Conservation (phyloP, 2,888 invertebrate species). For the Microctonus brassicae region DNA sequence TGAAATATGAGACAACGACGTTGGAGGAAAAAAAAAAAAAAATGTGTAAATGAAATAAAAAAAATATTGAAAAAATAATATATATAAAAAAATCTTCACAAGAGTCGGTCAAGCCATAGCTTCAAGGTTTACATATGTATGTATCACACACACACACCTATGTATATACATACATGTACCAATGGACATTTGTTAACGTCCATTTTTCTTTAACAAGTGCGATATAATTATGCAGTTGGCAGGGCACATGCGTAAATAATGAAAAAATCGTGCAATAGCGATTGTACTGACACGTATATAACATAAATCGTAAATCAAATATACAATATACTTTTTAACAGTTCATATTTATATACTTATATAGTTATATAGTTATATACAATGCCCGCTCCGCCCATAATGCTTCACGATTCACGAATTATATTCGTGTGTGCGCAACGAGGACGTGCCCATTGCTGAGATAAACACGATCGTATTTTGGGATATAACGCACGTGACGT, state of each 20-base stretch:
- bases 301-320: constrained; percentile 42
- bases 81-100: constrained; percentile 17
- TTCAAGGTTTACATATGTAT: constrained; percentile 9
- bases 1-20: constrained; percentile 31
- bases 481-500: constrained; percentile 39
- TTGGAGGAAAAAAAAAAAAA: constrained; percentile 8
- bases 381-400: constrained; percentile 36
- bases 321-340: constrained; percentile 40
- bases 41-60: not conserved
- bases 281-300: not conserved
- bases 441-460: not conserved
- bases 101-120: constrained; percentile 26
- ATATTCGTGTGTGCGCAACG: constrained; percentile 32
- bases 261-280: constrained; percentile 33
- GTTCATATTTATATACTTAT: constrained; percentile 15
- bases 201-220: not conserved
- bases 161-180: not conserved
- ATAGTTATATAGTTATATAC: constrained; percentile 5
- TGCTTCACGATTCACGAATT: constrained; percentile 44
- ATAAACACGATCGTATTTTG: constrained; percentile 33
- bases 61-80: not conserved
- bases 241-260: constrained; percentile 11
- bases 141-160: constrained; percentile 15
- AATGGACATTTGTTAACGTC: not conserved
- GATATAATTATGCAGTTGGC: constrained; percentile 44